Base-by-base conservation (phyloP, 2,113 vertebrate genomes). In the Hoplias malabaricus region DNA sequence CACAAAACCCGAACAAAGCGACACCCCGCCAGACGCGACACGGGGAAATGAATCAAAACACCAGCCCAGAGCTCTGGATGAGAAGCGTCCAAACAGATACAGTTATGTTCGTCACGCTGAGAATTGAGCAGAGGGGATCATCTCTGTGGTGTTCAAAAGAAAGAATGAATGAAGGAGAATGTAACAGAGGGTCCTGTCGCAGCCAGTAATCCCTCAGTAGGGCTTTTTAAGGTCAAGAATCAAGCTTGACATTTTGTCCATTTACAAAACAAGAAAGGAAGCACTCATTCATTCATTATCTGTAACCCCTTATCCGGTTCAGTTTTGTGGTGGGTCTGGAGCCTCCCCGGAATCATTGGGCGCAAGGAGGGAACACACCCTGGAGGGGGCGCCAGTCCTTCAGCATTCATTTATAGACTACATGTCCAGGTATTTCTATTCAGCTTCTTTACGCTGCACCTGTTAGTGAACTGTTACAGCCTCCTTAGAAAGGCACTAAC, bases 221-320 rank as follows among this genome's bases (percentile, higher is more conserved):
- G 59, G 16, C 29, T 25, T 11, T 70, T 70, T 70, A 73, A 73
- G 57, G 42, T 73, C 31, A 21, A n/a, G 48, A 61, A 43, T 43
- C 38, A 61, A 62, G 48, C 61, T 23, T 33, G 29, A 6, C 29
- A 19, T 27, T 33, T 33, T 61, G 57, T 61, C 57, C 57, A 33
- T 14, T 61, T 14, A 13, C 29, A 8, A 29, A 7, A 21, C 57
- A 19, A 5, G 57, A 33, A 14, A 8, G 29, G n/a, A 61, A 33
- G 8, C 14, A 1, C 19, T 62, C 71, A 34, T 46, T 25, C 33
- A n/a, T n/a, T n/a, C n/a, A n/a, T n/a, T n/a, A n/a, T n/a, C n/a
- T n/a, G n/a, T n/a, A n/a, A n/a, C n/a, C n/a, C n/a, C n/a, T n/a
- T n/a, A n/a, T n/a, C n/a, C n/a, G n/a, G n/a, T n/a, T n/a, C n/a